Percentiles rank a stretch among this genome's conserved stretches.
Conservation (phyloP, 2,797 vertebrate genomes). For the Chlorospingus semifuscus region DNA sequence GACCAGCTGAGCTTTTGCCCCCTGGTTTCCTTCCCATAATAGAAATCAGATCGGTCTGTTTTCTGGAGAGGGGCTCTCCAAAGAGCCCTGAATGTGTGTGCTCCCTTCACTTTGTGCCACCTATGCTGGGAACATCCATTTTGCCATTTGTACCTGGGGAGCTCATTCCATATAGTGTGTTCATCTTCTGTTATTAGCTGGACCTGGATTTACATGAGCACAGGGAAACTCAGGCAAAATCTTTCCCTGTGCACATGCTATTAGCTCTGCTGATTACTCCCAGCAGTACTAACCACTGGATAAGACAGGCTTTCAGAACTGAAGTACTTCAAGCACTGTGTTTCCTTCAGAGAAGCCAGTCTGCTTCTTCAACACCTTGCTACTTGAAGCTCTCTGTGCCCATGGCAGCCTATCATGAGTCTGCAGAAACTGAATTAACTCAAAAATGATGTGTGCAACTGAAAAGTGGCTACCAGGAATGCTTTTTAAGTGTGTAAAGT, state of each 20-base stretch:
- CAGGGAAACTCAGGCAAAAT: background rate
- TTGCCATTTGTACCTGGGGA: background rate
- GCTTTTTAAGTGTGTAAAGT: constrained; percentile 18
- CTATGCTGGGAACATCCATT: background rate
- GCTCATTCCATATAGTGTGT: background rate
- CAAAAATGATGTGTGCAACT: background rate
- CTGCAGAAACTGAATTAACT: background rate
- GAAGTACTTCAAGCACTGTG: constrained; percentile 37
- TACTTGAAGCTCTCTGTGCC: constrained; percentile 17
- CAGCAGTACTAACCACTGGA: constrained; percentile 1
- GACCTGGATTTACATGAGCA: background rate
- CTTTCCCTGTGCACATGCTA: background rate
- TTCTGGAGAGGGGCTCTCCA: background rate
- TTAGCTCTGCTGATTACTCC: constrained; percentile 25
- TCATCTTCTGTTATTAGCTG: background rate
- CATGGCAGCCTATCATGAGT: background rate
- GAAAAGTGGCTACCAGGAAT: constrained; percentile 11
- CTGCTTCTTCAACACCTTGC: constrained; percentile 3
- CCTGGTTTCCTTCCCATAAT: background rate
- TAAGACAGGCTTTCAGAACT: constrained; percentile 39
- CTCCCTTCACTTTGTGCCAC: background rate
- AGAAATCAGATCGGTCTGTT: background rate
- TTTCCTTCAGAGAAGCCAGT: constrained; percentile 14
- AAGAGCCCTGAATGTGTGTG: background rate
- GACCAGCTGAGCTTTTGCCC: background rate